Percentiles rank a stretch among this genome's conserved stretches.
These are phyloP conservation scores for Morus bassanus DNA, from an alignment of 2,797 vertebrate species.

Conservation along the genomic window DNA sequence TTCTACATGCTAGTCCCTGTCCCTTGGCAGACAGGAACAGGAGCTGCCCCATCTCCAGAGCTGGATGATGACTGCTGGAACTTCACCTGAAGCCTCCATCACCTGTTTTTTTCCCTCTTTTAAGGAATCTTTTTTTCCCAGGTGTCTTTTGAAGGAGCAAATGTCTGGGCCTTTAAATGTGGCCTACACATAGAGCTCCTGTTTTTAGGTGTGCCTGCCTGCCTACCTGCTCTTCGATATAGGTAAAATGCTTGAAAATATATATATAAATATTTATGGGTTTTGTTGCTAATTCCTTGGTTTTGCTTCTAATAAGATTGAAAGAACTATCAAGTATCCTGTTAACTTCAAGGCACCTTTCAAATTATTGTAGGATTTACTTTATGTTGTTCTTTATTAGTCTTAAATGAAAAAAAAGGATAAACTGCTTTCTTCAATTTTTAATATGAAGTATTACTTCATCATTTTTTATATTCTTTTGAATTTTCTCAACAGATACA, in stretches of 20 bases:
- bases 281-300: neutral
- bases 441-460: neutral
- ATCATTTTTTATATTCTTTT: neutral
- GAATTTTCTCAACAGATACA: neutral
- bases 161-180: neutral
- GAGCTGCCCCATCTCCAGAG: neutral
- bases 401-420: neutral
- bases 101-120: neutral
- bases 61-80: neutral
- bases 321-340: neutral
- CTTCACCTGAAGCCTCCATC: neutral
- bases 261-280: neutral
- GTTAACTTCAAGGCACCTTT: neutral
- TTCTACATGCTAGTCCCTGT: neutral
- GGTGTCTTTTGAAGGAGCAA: neutral
- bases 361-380: neutral
- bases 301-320: neutral
- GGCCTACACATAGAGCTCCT: fast-evolving
- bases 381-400: neutral
- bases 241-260: neutral
- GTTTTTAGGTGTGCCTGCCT: neutral
- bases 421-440: neutral
- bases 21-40: neutral
- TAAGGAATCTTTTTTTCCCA: neutral
- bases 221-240: neutral